Conservation (phyloP, 2,888 invertebrate genomes). For the Gymnocheta viridis region DNA sequence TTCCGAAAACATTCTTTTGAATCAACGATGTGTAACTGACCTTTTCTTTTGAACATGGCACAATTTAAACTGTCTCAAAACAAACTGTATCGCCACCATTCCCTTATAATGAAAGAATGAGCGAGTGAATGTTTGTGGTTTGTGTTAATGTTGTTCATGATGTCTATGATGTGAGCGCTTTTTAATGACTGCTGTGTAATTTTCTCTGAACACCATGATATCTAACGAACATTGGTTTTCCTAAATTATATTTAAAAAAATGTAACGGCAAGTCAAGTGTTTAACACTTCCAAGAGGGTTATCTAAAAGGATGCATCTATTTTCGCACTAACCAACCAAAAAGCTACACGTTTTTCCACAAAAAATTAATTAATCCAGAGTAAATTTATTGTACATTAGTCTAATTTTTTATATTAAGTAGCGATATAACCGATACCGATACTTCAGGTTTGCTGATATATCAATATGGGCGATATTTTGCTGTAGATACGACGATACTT, state of each 20-base stretch:
- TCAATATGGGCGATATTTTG: too few species aligned
- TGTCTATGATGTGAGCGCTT: neutral
- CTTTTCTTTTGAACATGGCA: conserved; percentile 3
- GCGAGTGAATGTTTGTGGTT: conserved; percentile 22
- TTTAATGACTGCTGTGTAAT: conserved; percentile 3
- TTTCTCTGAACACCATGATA: neutral
- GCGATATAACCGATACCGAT: too few species aligned
- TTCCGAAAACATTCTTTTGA: conserved; percentile 47
- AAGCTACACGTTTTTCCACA: too few species aligned
- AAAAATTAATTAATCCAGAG: too few species aligned
- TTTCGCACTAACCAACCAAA: too few species aligned
- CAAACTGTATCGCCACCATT: conserved; percentile 40
- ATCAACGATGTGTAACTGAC: conserved; percentile 53
- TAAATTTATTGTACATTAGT: too few species aligned
- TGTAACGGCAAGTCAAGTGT: neutral
- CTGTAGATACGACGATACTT: too few species aligned
- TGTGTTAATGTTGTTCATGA: conserved; percentile 8
- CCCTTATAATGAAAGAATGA: neutral
- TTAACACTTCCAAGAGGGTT: neutral
- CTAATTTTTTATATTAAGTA: too few species aligned
- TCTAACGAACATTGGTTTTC: too few species aligned
- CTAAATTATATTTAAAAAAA: too few species aligned
- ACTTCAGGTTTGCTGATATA: too few species aligned
- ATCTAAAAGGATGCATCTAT: too few species aligned
- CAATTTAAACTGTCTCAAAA: conserved; percentile 19